Percentiles rank a stretch among this genome's conserved stretches.
These are phyloP conservation scores for Iphiclides podalirius DNA, from an alignment of 2,888 invertebrate species.

Conservation along the genomic window DNA sequence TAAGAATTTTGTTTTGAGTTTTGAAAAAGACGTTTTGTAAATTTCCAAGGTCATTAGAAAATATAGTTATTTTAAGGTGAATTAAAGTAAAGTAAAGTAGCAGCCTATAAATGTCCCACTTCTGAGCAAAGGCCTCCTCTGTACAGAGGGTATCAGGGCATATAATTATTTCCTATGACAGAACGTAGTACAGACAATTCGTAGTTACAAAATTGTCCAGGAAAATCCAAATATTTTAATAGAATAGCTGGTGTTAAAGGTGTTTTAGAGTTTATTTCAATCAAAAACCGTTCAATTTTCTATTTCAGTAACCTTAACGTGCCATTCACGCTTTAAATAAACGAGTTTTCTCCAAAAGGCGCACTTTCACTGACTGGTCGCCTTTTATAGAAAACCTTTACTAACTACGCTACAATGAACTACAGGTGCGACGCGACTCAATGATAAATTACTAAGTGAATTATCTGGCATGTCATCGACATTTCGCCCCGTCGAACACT, in stretches of 20 bases:
- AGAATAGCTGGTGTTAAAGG: too few relatives aligned
- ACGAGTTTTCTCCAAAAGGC: background rate
- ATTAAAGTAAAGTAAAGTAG: too few relatives aligned
- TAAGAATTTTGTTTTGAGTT: constrained; percentile 2
- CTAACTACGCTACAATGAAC: constrained; percentile 1
- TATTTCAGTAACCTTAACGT: background rate
- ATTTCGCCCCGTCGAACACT: constrained; percentile 21
- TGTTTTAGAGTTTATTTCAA: too few relatives aligned
- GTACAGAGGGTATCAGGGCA: too few relatives aligned
- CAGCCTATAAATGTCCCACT: too few relatives aligned
- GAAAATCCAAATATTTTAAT: too few relatives aligned
- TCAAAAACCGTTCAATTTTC: background rate
- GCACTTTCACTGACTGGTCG: background rate
- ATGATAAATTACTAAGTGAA: constrained; percentile 25
- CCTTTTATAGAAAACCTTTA: background rate
- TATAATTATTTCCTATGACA: too few relatives aligned
- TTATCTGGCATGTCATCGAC: constrained; percentile 26
- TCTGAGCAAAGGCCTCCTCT: too few relatives aligned
- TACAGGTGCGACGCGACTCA: constrained; percentile 10
- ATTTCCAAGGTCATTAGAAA: too few relatives aligned
- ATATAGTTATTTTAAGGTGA: too few relatives aligned
- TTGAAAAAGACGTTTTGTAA: background rate
- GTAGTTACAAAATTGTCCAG: too few relatives aligned
- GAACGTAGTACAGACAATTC: too few relatives aligned
- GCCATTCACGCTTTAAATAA: background rate